These are phyloP conservation scores for Diadophis punctatus DNA, from an alignment of 2,113 vertebrate species.

Conservation along the genomic window DNA sequence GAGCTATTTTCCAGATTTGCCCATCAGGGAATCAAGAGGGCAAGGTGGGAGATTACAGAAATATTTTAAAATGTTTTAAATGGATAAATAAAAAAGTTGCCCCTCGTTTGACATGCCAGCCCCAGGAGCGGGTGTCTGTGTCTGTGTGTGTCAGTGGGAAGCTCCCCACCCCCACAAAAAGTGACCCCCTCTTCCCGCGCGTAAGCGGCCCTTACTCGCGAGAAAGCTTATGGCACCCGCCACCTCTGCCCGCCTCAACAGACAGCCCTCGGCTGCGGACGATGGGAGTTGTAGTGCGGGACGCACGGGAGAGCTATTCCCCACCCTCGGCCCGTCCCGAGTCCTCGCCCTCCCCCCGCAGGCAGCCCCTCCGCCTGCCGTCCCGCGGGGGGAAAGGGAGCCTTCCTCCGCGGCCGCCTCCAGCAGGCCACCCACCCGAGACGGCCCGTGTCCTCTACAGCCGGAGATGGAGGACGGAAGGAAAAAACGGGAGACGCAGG, in stretches of 20 bases:
- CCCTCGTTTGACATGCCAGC: background rate
- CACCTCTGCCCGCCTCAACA: background rate
- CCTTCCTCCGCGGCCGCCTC: background rate
- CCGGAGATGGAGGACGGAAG: background rate
- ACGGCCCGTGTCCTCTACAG: background rate
- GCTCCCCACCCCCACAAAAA: background rate
- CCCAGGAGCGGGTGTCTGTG: too few species aligned
- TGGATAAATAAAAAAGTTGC: background rate
- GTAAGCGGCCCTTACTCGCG: background rate
- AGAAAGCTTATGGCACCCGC: background rate
- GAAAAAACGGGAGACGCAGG: background rate
- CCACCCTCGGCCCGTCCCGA: background rate
- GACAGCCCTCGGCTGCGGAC: background rate
- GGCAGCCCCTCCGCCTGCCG: background rate
- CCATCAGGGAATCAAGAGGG: background rate
- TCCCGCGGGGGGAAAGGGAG: background rate
- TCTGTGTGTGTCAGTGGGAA: too few species aligned
- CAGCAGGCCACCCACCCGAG: background rate
- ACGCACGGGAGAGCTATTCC: background rate
- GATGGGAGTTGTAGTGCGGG: background rate
- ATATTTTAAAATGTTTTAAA: background rate
- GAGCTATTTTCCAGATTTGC: background rate
- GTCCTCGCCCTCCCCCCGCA: fast-evolving
- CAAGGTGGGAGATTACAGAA: too few species aligned
- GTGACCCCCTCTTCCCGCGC: background rate